A percentile compares a stretch with the other conserved stretches of the same genome.
Conservation (phyloP, 2,888 invertebrate species). For the Operophtera brumata region DNA sequence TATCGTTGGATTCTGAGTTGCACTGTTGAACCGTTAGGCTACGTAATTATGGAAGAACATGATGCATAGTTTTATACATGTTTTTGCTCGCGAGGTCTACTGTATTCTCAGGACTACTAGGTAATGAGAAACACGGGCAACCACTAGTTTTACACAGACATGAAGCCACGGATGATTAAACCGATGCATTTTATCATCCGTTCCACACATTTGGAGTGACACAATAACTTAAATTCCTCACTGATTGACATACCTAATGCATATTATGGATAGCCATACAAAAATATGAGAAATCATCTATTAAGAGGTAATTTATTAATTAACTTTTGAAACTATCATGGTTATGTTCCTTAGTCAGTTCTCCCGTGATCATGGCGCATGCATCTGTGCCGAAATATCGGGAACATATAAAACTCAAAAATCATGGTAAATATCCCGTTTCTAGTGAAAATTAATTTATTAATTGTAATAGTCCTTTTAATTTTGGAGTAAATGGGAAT, state of each 20-base stretch:
- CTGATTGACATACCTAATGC: constrained; percentile 13
- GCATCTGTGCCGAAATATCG: too few species aligned
- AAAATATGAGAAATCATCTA: constrained; percentile 10
- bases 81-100: too few species aligned
- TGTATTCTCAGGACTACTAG: too few species aligned
- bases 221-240: constrained; percentile 13
- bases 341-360: too few species aligned
- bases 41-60: too few species aligned
- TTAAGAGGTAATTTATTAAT: neutral
- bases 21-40: too few species aligned
- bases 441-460: constrained; percentile 1
- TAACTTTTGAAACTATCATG: too few species aligned
- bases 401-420: too few species aligned
- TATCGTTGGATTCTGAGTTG: too few species aligned
- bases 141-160: neutral
- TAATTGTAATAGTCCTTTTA: constrained; percentile 5
- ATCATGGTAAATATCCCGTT: too few species aligned
- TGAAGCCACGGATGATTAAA: constrained; percentile 18
- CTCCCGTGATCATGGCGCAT: too few species aligned
- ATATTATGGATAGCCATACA: neutral
- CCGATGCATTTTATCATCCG: constrained; percentile 24
- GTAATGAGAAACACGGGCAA: constrained; percentile 9
- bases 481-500: constrained; percentile 7
- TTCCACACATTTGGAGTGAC: constrained; percentile 4
- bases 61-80: too few species aligned